A percentile compares a stretch with the other conserved stretches of the same genome.
Evolutionary conservation across 2,113 vertebrate genomes (phyloP).

Genomic region (Phylloscopus trochilus): DNA sequence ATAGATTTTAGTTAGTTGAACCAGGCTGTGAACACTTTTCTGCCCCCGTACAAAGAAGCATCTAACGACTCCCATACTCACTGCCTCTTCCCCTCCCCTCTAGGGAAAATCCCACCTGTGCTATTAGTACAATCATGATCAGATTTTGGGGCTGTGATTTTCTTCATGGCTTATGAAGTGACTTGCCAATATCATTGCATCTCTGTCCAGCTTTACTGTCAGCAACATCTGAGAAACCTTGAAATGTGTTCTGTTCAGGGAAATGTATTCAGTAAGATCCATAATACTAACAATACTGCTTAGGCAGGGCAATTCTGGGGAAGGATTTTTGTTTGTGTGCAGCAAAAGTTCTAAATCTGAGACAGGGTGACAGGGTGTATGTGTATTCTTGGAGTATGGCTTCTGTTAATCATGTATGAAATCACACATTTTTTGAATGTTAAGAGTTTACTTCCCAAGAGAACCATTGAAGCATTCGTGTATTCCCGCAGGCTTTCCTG

Average conservation of each 20-base stretch:
- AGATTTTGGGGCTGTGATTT: not conserved
- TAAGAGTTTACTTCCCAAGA: not conserved
- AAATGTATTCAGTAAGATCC: not conserved
- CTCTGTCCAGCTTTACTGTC: not conserved
- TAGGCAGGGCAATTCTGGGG: not conserved
- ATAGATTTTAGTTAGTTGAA: not conserved
- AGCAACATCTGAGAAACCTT: not conserved
- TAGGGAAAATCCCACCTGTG: not conserved
- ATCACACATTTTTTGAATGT: not conserved
- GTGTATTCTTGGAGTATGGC: not conserved
- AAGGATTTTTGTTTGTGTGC: not conserved
- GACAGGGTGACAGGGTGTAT: not conserved
- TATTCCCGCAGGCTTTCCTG: not conserved
- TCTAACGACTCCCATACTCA: not conserved
- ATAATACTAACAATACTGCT: not conserved
- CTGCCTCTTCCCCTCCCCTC: accelerated
- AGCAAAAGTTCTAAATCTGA: not conserved
- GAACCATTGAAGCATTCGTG: not conserved
- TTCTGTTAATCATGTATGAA: not conserved
- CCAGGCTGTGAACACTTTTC: not conserved
- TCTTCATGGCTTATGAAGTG: not conserved
- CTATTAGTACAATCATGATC: not conserved
- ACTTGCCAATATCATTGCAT: not conserved
- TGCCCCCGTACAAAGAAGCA: not conserved
- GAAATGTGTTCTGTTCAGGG: not conserved